These are phyloP conservation scores for Trachelipus rathkii DNA, from an alignment of 1,140 invertebrate species.

Conservation along the genomic window DNA sequence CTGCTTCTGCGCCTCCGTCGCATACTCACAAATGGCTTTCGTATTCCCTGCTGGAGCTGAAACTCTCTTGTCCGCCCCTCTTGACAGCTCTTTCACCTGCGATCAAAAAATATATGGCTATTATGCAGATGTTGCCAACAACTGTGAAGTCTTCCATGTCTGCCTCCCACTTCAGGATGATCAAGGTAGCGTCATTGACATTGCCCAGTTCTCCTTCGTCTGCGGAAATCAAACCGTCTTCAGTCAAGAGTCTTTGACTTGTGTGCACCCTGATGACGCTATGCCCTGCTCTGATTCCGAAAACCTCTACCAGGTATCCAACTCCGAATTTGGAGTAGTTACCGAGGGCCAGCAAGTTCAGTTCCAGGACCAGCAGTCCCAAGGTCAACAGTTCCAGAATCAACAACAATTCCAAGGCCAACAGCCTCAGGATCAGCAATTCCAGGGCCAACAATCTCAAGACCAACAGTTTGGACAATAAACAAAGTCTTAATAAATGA, in stretches of 20 bases:
- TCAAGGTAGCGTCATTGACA: slow-evolving; percentile 60
- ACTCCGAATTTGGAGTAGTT: slow-evolving; percentile 30
- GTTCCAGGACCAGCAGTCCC: no score
- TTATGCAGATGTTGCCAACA: slow-evolving; percentile 79
- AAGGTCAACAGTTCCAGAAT: no score
- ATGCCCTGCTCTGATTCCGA: slow-evolving; percentile 47
- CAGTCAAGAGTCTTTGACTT: slow-evolving; percentile 65
- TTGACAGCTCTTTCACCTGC: slow-evolving; percentile 35
- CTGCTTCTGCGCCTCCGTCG: neutral
- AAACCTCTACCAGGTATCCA: slow-evolving; percentile 39
- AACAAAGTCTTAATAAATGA: no score
- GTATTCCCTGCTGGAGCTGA: slow-evolving; percentile 18
- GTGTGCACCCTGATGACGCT: slow-evolving; percentile 47
- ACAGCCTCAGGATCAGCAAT: no score
- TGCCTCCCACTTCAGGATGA: slow-evolving; percentile 59
- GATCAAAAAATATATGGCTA: slow-evolving; percentile 54
- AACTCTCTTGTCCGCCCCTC: neutral
- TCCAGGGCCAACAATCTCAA: no score
- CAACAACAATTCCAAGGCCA: no score
- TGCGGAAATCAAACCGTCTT: slow-evolving; percentile 79
- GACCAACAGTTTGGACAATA: no score
- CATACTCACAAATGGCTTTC: slow-evolving; percentile 24
- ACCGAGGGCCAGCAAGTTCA: neutral
- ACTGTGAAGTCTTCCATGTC: slow-evolving; percentile 80
- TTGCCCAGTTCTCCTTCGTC: slow-evolving; percentile 72